Conservation (phyloP, 2,797 vertebrate genomes). For the Cossypha heuglini region DNA sequence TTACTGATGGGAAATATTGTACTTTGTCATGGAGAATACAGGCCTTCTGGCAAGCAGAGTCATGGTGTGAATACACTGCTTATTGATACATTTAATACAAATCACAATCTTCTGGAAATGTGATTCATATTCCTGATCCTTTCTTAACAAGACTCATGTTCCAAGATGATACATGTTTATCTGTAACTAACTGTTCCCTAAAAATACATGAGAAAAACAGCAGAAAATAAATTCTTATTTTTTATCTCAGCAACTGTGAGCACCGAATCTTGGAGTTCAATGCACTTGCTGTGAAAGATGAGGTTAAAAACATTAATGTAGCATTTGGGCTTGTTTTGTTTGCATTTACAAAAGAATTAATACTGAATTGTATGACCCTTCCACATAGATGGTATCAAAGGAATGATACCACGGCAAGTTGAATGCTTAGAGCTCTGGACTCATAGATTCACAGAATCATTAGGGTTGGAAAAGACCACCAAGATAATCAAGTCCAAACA, state of each 20-base stretch:
- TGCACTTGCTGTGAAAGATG: not conserved
- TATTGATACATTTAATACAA: not conserved
- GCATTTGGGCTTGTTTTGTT: not conserved
- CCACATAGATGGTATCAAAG: not conserved
- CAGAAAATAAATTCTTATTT: not conserved
- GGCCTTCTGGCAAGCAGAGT: not conserved
- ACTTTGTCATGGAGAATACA: not conserved
- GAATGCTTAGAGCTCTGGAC: not conserved
- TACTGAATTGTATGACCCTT: not conserved
- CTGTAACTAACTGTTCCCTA: not conserved
- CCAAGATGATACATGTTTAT: not conserved
- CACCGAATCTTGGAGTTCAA: not conserved
- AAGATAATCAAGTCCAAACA: not conserved
- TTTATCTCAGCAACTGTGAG: not conserved
- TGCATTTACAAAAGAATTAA: not conserved
- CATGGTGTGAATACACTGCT: not conserved
- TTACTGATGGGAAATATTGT: not conserved
- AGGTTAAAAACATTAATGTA: not conserved
- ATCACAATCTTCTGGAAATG: not conserved
- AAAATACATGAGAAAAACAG: not conserved
- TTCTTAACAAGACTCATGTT: not conserved
- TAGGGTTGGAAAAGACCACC: not conserved
- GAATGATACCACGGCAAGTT: not conserved
- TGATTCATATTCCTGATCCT: not conserved
- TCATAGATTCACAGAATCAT: not conserved